Base-by-base conservation (phyloP, 1,140 invertebrate genomes). In the Drosophila murphyi region DNA sequence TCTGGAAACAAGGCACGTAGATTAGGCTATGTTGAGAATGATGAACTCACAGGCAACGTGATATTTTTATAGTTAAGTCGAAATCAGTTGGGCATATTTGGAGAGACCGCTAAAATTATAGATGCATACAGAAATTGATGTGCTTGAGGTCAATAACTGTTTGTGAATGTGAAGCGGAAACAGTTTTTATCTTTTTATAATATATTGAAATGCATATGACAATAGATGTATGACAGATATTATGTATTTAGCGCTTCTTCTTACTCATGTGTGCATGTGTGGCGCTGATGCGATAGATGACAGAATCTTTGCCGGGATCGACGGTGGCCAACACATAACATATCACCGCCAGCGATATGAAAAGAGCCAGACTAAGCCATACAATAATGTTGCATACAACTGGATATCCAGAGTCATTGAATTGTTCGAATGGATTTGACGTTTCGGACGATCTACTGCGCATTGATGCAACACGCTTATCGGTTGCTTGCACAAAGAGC, bases 231-330 rank as follows among this genome's bases (percentile, higher is more conserved):
- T 34, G 34, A 34, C 34, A 34, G 34, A 34, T 34, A 34, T 34
- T 34, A 4, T 1, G n/a, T 43, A n/a, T 4, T 50, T 50, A 50
- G 3, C 4, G 45, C 8, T n/a, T 45, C 31, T 60, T 60, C 7
- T 35, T 60, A n/a, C 0, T 2, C 10, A 2, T 3, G 4, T 34
- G 98, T 97, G 75, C 97, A 94, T 20, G 3, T 71, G 96, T 97
- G 78, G 96, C 97, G 3, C 97, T 98, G 96, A 98, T 98, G 77
- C 98, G 95, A 93, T 99, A 99, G 92, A 99, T 98, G 81, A 99
- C 97, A 37, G 98, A 99, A 93, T 99, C 98, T 60, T 97, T 94
- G 64, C 98, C 98, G 41, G 98, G 98, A 93, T 99, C 98, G 96
- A 99, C 98, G 82, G 96, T 95, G 82, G 96, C 96, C 91, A 98